Conservation (phyloP, 2,797 vertebrate genomes). For the Octomys mimax region DNA sequence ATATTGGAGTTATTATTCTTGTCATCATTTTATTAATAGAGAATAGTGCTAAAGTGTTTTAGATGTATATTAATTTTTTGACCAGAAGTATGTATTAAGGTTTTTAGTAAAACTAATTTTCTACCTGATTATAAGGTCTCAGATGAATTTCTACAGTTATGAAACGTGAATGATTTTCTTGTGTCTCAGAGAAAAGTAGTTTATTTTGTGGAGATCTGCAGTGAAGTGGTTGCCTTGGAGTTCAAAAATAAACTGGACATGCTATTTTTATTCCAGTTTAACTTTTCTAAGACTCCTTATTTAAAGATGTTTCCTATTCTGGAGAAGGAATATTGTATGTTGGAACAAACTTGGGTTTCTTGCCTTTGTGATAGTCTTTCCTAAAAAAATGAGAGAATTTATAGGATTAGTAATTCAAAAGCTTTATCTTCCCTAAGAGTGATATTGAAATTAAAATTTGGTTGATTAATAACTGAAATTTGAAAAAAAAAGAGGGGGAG, state of each 20-base stretch:
- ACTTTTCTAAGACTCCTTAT: not conserved
- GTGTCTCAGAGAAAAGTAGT: not conserved
- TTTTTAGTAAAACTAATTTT: conserved; percentile 25
- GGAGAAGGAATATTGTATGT: not conserved
- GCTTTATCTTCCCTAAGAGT: not conserved
- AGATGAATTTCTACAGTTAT: not conserved
- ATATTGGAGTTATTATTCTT: not conserved
- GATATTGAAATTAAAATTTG: not conserved
- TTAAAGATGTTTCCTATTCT: not conserved
- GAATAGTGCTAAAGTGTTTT: not conserved
- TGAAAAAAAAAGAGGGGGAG: not conserved
- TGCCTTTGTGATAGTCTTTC: not conserved
- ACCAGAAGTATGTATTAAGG: not conserved
- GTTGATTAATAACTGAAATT: not conserved
- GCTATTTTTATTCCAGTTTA: conserved; percentile 22
- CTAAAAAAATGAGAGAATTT: not conserved
- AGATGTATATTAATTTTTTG: conserved; percentile 31
- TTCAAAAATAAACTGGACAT: conserved; percentile 18
- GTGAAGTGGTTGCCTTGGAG: not conserved
- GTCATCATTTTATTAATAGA: not conserved
- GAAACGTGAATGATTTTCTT: not conserved
- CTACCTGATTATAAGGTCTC: not conserved
- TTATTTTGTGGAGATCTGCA: not conserved
- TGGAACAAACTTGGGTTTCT: conserved; percentile 2
- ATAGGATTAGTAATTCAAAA: not conserved